Base-by-base conservation (phyloP, 2,888 invertebrate species). In the Dysmachus trigonus region DNA sequence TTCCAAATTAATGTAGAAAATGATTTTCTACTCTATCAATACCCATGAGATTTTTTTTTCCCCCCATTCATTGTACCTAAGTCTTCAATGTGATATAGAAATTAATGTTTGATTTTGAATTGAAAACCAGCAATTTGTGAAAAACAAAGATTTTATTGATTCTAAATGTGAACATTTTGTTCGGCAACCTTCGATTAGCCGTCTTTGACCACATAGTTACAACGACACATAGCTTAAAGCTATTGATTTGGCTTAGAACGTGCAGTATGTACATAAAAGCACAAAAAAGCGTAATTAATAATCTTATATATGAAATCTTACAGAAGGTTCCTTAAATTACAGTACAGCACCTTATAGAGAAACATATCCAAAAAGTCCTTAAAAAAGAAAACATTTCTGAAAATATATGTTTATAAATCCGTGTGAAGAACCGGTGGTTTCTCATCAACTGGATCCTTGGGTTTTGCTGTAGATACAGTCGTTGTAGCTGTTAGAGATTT, bases 381-480 rank as follows among this genome's bases (percentile, higher is more conserved):
- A 51, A 51, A 62, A 62, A 62, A 62, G n/a, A 47, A n/a, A 47
- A 47, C n/a, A 22, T 22, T 10, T 62, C 27, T 22, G 62, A 62
- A 62, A 27, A 62, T 62, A 51, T 7, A 51, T 62, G 22, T 51
- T 86, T 88, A 88, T 85, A 88, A 86, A 72, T 88, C 88, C 1
- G 88, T 88, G 83, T 88, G 88, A n/a, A 88, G 72, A 33, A 88
- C 88, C 30, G 88, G 88, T 27, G 88, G 88, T 77, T 87, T 87
- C 30, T 87, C 87, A 5, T 86, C 87, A 30, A 13, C 22, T 31
- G 72, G 86, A 18, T 85, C 82, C 86, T 85, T 79, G 18, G 79
- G 73, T 73, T 86, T 71, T 15, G 85, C 33, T 27, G 84, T 74
- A 6, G 84, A 87, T 51, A 87, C 77, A 10, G 86, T 85, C 47